Evolutionary conservation across 2,888 invertebrate genomes (phyloP).

Genomic region (Morpho achilles): DNA sequence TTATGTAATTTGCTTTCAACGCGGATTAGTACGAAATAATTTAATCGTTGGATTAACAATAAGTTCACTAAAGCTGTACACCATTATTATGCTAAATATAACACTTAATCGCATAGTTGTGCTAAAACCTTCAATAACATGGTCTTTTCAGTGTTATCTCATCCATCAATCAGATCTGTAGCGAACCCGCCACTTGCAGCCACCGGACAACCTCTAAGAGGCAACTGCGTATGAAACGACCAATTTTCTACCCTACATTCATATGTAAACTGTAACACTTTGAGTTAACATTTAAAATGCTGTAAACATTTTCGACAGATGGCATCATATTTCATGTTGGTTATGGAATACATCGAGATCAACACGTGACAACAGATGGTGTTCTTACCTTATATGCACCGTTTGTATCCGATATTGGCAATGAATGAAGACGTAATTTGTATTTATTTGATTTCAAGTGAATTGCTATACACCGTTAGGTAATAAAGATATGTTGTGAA

Average conservation of each 20-base stretch:
- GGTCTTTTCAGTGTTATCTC: conserved; percentile 51
- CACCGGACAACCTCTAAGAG: conserved; percentile 54
- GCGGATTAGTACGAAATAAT: too few relatives aligned
- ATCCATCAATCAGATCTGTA: conserved; percentile 61
- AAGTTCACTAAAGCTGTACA: too few relatives aligned
- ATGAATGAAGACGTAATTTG: conserved; percentile 40
- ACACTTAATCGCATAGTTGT: too few relatives aligned
- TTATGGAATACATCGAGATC: conserved; percentile 56
- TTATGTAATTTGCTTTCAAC: too few relatives aligned
- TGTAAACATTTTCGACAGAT: conserved; percentile 33
- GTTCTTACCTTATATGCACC: conserved; percentile 46
- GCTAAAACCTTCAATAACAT: conserved; percentile 24
- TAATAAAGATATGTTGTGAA: conserved; percentile 2
- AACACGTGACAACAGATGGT: conserved; percentile 50
- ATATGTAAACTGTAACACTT: conserved; percentile 40
- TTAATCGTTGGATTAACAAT: too few relatives aligned
- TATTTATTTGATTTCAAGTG: conserved; percentile 15
- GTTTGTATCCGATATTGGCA: conserved; percentile 35
- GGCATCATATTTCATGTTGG: conserved; percentile 41
- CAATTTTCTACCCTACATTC: conserved; percentile 23
- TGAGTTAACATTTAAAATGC: conserved; percentile 31
- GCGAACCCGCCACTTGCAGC: conserved; percentile 53
- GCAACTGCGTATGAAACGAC: conserved; percentile 38
- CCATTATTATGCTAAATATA: too few relatives aligned
- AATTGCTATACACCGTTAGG: conserved; percentile 21